Evolutionary conservation across 1,140 invertebrate genomes (phyloP), one percentile per base, ranked within the genome.

Genomic region (Caenorhabditis latens): DNA sequence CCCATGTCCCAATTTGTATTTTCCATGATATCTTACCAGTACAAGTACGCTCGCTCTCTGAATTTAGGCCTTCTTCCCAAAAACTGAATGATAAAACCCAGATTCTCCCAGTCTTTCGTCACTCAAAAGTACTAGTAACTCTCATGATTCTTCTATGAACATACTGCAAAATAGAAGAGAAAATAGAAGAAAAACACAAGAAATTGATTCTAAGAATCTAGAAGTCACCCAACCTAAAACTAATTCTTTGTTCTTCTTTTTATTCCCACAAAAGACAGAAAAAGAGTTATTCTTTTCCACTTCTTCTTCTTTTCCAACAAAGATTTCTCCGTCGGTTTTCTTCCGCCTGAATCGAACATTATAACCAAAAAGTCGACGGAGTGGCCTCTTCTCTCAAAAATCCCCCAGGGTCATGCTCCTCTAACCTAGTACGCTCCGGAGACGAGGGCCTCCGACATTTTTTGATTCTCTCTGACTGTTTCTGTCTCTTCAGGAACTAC

Each of bases 321-420:
- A 21, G 65, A 71, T 71, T 71, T 43, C 42, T 71, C 40, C 43
- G 65, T 71, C 63, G 24, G 63, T 65, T 65, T 65, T 65, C 61
- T 71, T 71, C 65, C 65, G 65, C 65, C 65, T 71, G 42, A 71
- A 71, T 71, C 43, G 65, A 71, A 71, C 65, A 71, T 71, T 71
- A 71, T 71, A 71, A 71, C 42, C 65, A 71, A 71, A 63, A 71
- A 71, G 65, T 71, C 65, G 32, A 67, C 32, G 40, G 63, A 67
- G 43, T 46, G 65, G 40, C 42, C 14, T n/a, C 65, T 71, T 19
- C 42, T 71, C 65, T 71, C 63, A 67, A 71, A 71, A 71, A 14
- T 71, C 65, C 65, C 65, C 65, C 42, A 71, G 65, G 65, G 65
- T 48, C 65, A 48, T 71, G 65, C 65, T 71, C 65, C 21, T 71